Percentiles rank a stretch among this genome's conserved stretches.
These are phyloP conservation scores for Cliona cf. orientalis DNA, from an alignment of 37 sponge, comb jelly and placozoan species.

Conservation along the genomic window DNA sequence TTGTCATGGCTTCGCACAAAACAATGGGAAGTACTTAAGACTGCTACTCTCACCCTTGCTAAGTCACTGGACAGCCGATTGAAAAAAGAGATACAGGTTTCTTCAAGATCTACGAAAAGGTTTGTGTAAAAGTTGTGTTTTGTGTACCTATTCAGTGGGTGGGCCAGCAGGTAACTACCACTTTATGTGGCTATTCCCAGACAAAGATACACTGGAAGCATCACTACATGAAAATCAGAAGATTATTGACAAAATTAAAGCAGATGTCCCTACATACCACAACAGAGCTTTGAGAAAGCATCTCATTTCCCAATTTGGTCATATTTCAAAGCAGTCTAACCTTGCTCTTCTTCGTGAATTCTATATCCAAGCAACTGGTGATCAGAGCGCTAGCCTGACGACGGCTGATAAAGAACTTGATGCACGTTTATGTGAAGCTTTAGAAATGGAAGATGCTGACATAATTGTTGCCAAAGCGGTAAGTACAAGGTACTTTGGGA, in stretches of 20 bases:
- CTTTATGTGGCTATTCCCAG: conserved; percentile 44
- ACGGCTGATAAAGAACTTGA: no score
- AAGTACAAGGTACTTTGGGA: no score
- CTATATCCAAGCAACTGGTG: background rate
- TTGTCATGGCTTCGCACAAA: background rate
- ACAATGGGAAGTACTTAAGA: background rate
- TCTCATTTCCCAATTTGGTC: conserved; percentile 33
- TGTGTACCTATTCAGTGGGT: conserved; percentile 43
- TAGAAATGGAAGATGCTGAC: no score
- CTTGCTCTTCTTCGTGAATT: background rate
- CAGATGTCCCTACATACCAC: conserved; percentile 28
- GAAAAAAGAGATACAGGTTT: background rate
- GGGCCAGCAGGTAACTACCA: conserved; percentile 40
- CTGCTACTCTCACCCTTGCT: background rate
- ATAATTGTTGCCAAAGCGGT: no score
- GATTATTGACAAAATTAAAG: conserved; percentile 16
- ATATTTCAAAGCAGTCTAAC: background rate
- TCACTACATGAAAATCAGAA: conserved; percentile 34
- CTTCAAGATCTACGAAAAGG: conserved; percentile 9
- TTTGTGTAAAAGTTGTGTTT: conserved; percentile 13
- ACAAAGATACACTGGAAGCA: conserved; percentile 36
- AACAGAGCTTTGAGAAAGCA: conserved; percentile 28
- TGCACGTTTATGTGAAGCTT: no score
- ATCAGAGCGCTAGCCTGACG: background rate
- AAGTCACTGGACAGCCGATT: background rate